Conservation (phyloP, 30 jellyfish, hydroid and myxozoan species). For the Aurelia coerulea region DNA sequence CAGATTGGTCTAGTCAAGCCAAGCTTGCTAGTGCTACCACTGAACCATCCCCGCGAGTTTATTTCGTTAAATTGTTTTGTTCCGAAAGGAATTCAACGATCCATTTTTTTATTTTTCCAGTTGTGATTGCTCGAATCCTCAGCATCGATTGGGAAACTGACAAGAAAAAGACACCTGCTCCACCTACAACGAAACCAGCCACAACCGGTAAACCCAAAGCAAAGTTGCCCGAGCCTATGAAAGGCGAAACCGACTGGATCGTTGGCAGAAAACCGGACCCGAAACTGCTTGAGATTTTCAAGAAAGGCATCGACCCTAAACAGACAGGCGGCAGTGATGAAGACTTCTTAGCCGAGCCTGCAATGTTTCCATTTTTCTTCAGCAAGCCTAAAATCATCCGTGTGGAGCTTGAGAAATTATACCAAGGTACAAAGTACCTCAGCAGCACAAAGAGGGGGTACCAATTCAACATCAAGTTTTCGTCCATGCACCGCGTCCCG, state of each 20-base stretch:
- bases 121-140: conserved; percentile 19
- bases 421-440: conserved; percentile 35
- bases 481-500: conserved; percentile 26
- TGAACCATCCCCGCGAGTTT: no score
- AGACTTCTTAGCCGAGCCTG: conserved; percentile 31
- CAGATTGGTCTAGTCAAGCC: no score
- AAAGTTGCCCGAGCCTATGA: conserved; percentile 20
- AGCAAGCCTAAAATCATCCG: conserved; percentile 31
- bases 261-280: conserved; percentile 42
- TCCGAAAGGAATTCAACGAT: not conserved
- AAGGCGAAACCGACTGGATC: conserved; percentile 32
- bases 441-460: conserved; percentile 10
- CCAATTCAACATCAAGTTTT: conserved; percentile 36
- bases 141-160: conserved; percentile 61
- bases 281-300: conserved; percentile 8
- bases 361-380: conserved; percentile 2
- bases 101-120: conserved; percentile 2
- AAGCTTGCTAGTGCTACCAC: no score
- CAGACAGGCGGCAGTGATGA: not conserved
- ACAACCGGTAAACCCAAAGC: conserved; percentile 24
- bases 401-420: conserved; percentile 52
- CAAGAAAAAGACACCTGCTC: conserved; percentile 1
- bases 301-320: conserved; percentile 8
- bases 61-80: no score
- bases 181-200: conserved; percentile 22